A percentile compares a stretch with the other conserved stretches of the same genome.
These are phyloP conservation scores for Drosophila neocordata DNA, from an alignment of 1,140 invertebrate species.

Conservation along the genomic window DNA sequence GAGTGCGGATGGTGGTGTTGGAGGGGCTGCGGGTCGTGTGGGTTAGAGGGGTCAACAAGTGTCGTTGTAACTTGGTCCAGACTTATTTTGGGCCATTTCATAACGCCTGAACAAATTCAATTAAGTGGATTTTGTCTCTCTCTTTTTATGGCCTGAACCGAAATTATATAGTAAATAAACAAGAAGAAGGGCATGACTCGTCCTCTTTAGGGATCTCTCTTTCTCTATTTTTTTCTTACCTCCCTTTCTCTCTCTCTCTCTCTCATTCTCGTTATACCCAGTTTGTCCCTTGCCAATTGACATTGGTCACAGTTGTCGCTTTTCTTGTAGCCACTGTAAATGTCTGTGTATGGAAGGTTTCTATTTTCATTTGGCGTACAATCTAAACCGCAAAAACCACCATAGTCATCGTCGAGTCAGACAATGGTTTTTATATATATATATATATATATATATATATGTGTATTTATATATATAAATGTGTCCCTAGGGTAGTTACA, in stretches of 20 bases:
- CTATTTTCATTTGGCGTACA: slow-evolving; percentile 36
- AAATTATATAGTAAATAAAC: slow-evolving; percentile 81
- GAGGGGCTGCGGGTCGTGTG: background rate
- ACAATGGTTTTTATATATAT: slow-evolving; percentile 46
- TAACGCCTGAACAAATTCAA: slow-evolving; percentile 78
- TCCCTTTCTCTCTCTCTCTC: slow-evolving; percentile 42
- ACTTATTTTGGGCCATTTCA: slow-evolving; percentile 53
- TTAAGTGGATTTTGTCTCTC: slow-evolving; percentile 50
- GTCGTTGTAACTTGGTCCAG: slow-evolving; percentile 30
- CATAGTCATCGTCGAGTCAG: slow-evolving; percentile 52
- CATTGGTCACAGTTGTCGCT: slow-evolving; percentile 72
- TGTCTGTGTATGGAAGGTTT: slow-evolving; percentile 20
- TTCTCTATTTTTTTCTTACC: background rate
- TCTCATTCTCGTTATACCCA: background rate
- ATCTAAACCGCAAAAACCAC: slow-evolving; percentile 68
- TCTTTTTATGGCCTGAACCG: slow-evolving; percentile 63
- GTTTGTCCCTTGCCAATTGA: slow-evolving; percentile 58
- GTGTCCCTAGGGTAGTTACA: slow-evolving; percentile 44
- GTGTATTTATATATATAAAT: slow-evolving; percentile 39
- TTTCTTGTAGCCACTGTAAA: slow-evolving; percentile 16
- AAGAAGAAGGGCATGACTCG: slow-evolving; percentile 40
- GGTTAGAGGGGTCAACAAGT: background rate
- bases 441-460: slow-evolving; percentile 1
- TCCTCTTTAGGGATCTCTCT: background rate
- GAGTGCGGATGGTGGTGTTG: background rate